Conservation (phyloP, 2,113 vertebrate genomes). For the Perca fluviatilis region DNA sequence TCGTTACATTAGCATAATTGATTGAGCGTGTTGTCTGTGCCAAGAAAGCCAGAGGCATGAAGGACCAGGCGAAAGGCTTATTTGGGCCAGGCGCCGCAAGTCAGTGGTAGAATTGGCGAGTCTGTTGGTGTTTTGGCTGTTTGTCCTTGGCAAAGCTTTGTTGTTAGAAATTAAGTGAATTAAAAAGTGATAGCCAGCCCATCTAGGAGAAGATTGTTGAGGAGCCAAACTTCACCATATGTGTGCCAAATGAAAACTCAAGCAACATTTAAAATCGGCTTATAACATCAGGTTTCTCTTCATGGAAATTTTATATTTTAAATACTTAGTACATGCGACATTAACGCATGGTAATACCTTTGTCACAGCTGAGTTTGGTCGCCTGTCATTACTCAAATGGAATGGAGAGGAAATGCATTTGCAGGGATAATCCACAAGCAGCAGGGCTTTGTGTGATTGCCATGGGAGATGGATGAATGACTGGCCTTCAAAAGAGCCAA, state of each 20-base stretch:
- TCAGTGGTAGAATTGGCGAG: constrained; percentile 60
- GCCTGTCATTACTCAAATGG: constrained; percentile 72
- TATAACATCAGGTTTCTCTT: constrained; percentile 11
- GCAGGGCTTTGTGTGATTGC: constrained; percentile 66
- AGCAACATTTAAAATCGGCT: constrained; percentile 42
- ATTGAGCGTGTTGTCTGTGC: constrained; percentile 67
- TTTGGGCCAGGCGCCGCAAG: constrained; percentile 47
- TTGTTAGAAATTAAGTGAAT: constrained; percentile 79
- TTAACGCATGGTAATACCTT: constrained; percentile 58
- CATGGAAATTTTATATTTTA: constrained; percentile 21
- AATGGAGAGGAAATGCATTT: constrained; percentile 70
- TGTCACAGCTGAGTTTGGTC: constrained; percentile 53
- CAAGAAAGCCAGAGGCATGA: constrained; percentile 71
- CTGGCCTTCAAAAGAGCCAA: constrained; percentile 58
- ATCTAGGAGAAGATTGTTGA: constrained; percentile 33
- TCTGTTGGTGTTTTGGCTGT: constrained; percentile 70
- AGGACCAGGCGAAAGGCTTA: constrained; percentile 53
- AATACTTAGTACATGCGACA: constrained; percentile 26
- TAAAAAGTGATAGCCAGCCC: constrained; percentile 69
- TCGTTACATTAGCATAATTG: constrained; percentile 79
- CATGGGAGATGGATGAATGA: constrained; percentile 64
- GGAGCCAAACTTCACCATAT: constrained; percentile 38
- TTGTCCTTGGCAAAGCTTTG: constrained; percentile 74
- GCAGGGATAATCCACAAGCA: constrained; percentile 73
- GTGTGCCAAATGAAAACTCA: constrained; percentile 23